phyloP scores from a whole-genome alignment of 2,888 invertebrate species.

The Eupithecia subfuscata region DNA sequence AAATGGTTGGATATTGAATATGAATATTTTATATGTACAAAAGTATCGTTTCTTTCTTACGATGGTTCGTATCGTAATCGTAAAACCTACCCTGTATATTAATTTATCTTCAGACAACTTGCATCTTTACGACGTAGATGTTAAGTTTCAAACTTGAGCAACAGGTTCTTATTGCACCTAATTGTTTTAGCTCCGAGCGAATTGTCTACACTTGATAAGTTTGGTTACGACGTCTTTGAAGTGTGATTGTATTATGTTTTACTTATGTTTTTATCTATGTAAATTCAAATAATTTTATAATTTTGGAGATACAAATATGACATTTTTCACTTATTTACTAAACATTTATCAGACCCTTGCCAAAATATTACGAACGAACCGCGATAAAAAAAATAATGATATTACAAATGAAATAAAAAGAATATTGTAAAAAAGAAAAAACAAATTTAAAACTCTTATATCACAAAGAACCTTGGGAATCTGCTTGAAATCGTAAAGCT shows the following conservation, averaged over 20 bases:
- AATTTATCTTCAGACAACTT: conserved; percentile 17
- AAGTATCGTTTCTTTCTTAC: background rate
- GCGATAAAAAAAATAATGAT: background rate
- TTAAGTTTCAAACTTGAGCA: conserved; percentile 19
- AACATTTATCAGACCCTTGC: background rate
- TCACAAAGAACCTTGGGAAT: background rate
- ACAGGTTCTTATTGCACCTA: conserved; percentile 21
- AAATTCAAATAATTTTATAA: background rate
- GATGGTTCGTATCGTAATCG: background rate
- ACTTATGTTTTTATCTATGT: conserved; percentile 1
- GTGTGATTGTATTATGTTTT: conserved; percentile 42
- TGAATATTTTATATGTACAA: background rate
- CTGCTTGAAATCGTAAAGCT: background rate
- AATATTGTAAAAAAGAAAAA: background rate
- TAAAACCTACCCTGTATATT: conserved; percentile 7
- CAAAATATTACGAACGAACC: background rate
- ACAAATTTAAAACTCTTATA: background rate
- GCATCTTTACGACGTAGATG: conserved; percentile 17
- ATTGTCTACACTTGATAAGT: conserved; percentile 24
- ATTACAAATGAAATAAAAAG: background rate
- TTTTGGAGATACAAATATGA: no score
- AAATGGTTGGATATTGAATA: background rate
- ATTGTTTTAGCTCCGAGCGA: conserved; percentile 38
- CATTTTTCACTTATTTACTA: background rate
- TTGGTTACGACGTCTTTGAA: conserved; percentile 31